A percentile compares a stretch with the other conserved stretches of the same genome.
These are phyloP conservation scores for Ylistrum balloti DNA, from an alignment of 1,140 invertebrate genomes.

Conservation along the genomic window DNA sequence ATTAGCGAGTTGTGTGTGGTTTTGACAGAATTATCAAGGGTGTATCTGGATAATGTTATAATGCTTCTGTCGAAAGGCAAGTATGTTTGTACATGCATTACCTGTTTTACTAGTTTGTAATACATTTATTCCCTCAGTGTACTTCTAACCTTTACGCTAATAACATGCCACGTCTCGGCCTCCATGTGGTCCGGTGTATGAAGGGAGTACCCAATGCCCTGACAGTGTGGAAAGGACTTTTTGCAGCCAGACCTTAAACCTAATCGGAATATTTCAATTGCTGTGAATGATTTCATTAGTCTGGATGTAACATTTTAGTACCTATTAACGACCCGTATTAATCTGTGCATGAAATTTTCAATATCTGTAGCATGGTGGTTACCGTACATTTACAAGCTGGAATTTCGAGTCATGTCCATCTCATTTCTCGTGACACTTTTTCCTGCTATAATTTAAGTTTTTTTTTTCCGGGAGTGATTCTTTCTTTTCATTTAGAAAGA, in stretches of 20 bases:
- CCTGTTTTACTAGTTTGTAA: too few relatives aligned
- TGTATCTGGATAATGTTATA: too few relatives aligned
- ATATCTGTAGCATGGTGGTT: not conserved
- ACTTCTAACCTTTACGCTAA: not conserved
- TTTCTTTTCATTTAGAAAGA: too few relatives aligned
- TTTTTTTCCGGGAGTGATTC: too few relatives aligned
- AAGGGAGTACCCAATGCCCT: not conserved
- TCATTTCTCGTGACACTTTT: too few relatives aligned
- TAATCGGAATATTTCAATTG: slow-evolving; percentile 4
- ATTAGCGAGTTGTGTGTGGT: too few relatives aligned
- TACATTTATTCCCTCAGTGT: too few relatives aligned
- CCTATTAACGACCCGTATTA: not conserved
- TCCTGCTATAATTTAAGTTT: too few relatives aligned
- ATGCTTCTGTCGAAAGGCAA: too few relatives aligned
- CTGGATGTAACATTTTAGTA: slow-evolving; percentile 20
- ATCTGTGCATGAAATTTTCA: slow-evolving; percentile 19
- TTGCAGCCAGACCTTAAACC: not conserved
- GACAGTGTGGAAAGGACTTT: not conserved
- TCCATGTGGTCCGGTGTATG: not conserved
- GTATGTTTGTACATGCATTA: too few relatives aligned
- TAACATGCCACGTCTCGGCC: not conserved
- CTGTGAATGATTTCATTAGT: not conserved
- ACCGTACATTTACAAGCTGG: slow-evolving; percentile 24
- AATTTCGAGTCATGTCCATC: not conserved
- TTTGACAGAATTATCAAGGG: too few relatives aligned